These are phyloP conservation scores for Pseudochirops cupreus DNA, from an alignment of 2,797 vertebrate species.

Conservation along the genomic window DNA sequence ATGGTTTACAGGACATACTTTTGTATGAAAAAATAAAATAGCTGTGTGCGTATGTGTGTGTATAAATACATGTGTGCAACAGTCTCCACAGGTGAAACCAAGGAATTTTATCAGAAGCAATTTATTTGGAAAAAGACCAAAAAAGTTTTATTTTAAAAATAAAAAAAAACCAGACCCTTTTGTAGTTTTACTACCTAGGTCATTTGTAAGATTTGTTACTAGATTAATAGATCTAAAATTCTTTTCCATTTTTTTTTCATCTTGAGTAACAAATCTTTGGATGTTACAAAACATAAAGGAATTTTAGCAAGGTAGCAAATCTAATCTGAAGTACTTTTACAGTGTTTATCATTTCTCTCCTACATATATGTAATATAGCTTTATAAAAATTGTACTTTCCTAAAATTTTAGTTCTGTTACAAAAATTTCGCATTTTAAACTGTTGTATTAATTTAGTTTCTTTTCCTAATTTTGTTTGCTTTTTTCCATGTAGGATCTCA, in stretches of 20 bases:
- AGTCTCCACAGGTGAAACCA: not conserved
- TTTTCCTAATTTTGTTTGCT: not conserved
- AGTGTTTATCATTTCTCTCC: not conserved
- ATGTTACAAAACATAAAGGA: not conserved
- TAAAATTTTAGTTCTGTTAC: accelerated
- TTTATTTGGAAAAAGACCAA: not conserved
- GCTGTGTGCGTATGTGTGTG: not conserved
- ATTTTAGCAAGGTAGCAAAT: accelerated
- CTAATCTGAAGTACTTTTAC: not conserved
- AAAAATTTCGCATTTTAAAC: accelerated
- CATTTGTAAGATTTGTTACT: not conserved
- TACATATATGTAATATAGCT: not conserved
- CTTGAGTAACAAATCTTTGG: not conserved
- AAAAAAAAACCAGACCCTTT: not conserved
- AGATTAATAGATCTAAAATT: not conserved
- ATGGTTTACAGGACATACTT: not conserved
- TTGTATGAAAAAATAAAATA: not conserved
- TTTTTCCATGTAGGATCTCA: conserved; percentile 90
- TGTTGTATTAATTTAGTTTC: accelerated
- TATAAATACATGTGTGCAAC: not conserved
- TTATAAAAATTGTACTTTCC: not conserved
- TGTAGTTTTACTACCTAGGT: not conserved
- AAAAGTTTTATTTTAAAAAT: not conserved
- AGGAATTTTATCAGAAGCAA: not conserved
- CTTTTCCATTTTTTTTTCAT: not conserved